Evolutionary conservation across 2,113 vertebrate genomes (phyloP).

Genomic region (Chunga burmeisteri): DNA sequence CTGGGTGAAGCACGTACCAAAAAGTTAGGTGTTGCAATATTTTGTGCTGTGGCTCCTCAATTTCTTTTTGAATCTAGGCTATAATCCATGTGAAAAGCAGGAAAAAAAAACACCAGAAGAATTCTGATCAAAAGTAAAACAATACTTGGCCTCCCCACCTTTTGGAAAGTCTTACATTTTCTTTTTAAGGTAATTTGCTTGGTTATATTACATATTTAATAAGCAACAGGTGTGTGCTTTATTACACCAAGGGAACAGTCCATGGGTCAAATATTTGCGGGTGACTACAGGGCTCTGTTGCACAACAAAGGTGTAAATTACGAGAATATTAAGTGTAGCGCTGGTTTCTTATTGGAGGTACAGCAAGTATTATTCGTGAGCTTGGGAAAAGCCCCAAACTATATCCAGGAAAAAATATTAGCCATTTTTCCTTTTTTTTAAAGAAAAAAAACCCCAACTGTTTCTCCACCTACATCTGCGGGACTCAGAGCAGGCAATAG

Average conservation of each 20-base stretch:
- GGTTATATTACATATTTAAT: neutral
- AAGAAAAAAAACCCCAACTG: rapidly evolving
- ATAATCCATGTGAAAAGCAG: neutral
- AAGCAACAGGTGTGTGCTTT: neutral
- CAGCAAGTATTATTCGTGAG: neutral
- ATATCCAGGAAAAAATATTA: neutral
- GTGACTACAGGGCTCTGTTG: neutral
- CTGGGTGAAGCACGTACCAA: neutral
- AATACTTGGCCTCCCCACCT: neutral
- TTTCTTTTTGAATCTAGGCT: neutral
- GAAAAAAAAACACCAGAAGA: neutral
- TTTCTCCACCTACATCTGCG: neutral
- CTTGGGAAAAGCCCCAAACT: neutral
- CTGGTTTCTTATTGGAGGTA: neutral
- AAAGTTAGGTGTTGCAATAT: neutral
- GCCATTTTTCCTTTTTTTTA: neutral
- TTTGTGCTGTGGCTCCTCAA: neutral
- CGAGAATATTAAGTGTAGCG: neutral
- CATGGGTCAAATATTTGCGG: neutral
- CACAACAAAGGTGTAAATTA: neutral
- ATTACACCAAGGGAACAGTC: neutral
- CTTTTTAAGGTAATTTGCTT: neutral
- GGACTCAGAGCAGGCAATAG: neutral
- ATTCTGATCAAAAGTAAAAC: neutral
- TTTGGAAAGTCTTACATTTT: neutral